Evolutionary conservation across 2,888 invertebrate genomes (phyloP).

Genomic region (Microplitis manilae): DNA sequence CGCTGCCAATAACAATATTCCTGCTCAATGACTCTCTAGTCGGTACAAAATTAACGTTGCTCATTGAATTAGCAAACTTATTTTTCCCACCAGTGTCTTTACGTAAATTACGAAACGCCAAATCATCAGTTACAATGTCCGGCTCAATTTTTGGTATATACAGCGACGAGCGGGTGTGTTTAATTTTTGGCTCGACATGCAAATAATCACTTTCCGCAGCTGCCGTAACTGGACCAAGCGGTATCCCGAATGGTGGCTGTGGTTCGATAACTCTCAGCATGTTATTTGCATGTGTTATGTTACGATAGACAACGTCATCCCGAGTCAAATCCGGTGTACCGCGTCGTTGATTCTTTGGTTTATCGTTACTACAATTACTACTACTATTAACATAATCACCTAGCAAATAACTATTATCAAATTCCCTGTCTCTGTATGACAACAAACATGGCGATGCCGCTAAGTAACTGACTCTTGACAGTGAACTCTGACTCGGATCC

Average conservation of each 20-base stretch:
- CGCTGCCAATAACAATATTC: background rate
- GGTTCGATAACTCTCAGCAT: conserved; percentile 80
- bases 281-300: conserved; percentile 84
- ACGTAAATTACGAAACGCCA: conserved; percentile 87
- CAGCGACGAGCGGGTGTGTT: conserved; percentile 74
- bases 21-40: conserved; percentile 33
- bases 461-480: conserved; percentile 79
- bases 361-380: conserved; percentile 25
- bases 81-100: conserved; percentile 79
- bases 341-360: conserved; percentile 44
- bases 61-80: conserved; percentile 56
- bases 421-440: background rate
- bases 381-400: conserved; percentile 3
- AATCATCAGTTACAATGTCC: conserved; percentile 88
- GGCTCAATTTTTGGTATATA: conserved; percentile 82
- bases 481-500: conserved; percentile 69
- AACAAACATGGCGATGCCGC: conserved; percentile 79
- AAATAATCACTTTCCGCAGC: conserved; percentile 89
- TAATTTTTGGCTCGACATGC: conserved; percentile 71
- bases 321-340: conserved; percentile 86
- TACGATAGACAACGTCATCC: conserved; percentile 89
- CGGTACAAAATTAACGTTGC: conserved; percentile 28
- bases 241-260: conserved; percentile 93
- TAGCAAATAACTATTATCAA: background rate
- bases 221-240: conserved; percentile 85